Base-by-base conservation (phyloP, 2,113 vertebrate species). In the Siniperca knerii region DNA sequence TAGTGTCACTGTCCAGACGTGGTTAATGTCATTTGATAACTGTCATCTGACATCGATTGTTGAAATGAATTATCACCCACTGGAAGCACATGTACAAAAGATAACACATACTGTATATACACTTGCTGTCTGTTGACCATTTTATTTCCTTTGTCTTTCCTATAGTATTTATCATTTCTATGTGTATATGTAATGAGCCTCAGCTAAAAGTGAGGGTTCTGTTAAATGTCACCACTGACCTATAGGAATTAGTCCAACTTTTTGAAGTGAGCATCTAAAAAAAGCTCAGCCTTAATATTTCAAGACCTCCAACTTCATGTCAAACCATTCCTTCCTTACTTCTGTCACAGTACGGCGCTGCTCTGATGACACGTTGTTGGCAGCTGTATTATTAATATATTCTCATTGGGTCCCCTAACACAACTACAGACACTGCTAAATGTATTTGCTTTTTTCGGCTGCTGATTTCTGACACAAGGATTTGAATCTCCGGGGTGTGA, bases 1-100 rank as follows among this genome's bases (percentile, higher is more conserved):
- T 55, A 23, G 25, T 44, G 57, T 57, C 42, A 65, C 18, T 64
- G 33, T 62, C 13, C 1, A 33, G 55, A 29, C 23, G 8, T 33
- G 64, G 61, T 52, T 75, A 55, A 75, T 60, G 20, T 69, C 16
- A 75, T 50, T 42, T 76, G 50, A 52, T 60, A 64, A 79, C 33
- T 58, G 72, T 65, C 72, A 61, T 44, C 66, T 46, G 44, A 60
- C 64, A 16, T 48, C 2, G 35, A 54, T 18, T 35, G 9, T 18
- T n/a, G 15, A 58, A 74, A 66, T 64, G 1, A 81, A 82, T 61
- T 50, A 55, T 66, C 57, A 35, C 40, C 25, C 20, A 54, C 3
- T 8, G 46, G 48, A 70, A 48, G n/a, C 65, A 72, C 33, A 40
- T 13, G 46, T 5, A 18, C 12, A 29, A 23, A 33, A 61, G 18